Evolutionary conservation across 2,888 invertebrate genomes (phyloP).

Genomic region (Bellardia pandia): DNA sequence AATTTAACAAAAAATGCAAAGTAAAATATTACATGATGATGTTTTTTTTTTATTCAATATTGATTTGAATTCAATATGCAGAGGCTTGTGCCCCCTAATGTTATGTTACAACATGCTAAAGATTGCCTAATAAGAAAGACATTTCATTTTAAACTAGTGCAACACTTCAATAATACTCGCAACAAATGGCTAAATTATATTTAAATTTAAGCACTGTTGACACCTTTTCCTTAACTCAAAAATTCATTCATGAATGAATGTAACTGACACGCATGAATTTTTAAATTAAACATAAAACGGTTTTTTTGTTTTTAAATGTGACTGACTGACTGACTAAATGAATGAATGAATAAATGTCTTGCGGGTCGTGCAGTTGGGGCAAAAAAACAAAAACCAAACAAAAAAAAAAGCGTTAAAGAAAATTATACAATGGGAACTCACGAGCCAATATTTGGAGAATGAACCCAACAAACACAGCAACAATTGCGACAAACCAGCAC

Average conservation of each 20-base stretch:
- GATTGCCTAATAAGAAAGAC: constrained; percentile 27
- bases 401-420: constrained; percentile 11
- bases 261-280: constrained; percentile 11
- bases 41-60: background rate
- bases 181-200: background rate
- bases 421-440: constrained; percentile 64
- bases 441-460: constrained; percentile 63
- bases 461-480: constrained; percentile 13
- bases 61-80: background rate
- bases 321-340: background rate
- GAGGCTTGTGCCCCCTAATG: background rate
- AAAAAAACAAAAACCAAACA: background rate
- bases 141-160: constrained; percentile 45
- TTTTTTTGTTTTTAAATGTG: constrained; percentile 13
- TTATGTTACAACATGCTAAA: constrained; percentile 19
- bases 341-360: background rate
- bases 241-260: constrained; percentile 68
- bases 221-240: constrained; percentile 45
- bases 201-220: constrained; percentile 51
- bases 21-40: background rate
- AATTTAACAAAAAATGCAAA: background rate
- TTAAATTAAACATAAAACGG: background rate
- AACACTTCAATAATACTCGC: constrained; percentile 7
- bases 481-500: constrained; percentile 11
- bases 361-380: background rate